Base-by-base conservation (phyloP, 2,113 vertebrate genomes). In the Acanthisitta chloris region DNA sequence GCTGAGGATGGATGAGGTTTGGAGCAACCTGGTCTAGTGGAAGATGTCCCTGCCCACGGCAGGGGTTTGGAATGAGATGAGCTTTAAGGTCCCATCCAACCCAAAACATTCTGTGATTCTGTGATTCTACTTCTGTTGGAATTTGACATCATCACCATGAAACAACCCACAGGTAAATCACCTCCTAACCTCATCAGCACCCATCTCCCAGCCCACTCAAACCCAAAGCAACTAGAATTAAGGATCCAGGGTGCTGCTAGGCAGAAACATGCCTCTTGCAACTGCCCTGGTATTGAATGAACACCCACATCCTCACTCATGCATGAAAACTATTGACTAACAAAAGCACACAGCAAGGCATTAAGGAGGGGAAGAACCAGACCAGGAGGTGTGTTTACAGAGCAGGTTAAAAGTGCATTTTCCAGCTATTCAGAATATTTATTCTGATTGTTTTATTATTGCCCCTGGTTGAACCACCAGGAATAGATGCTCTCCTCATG, bases 361-460 rank as follows among this genome's bases (percentile, higher is more conserved):
- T 49, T 88, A 79, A 76, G 77, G 72, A 72, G 19, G 43, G 9
- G 42, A 93, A 93, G 45, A 93, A 64, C 65, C 67, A 76, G 42
- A 25, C 21, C 52, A 88, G 88, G 49, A 92, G 85, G 38, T 82
- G 36, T 17, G 54, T 38, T 65, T 86, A 42, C 24, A 71, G 42
- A 65, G 36, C 52, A 90, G 70, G 90, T 85, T 88, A 65, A 82
- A 96, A 95, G 59, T 90, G 54, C 71, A 67, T 86, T 95, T 96
- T 92, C 82, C 67, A 82, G 62, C 90, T 55, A 81, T 93, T 92
- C 82, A 92, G 49, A 76, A 29, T 59, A 88, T 84, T 90, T 92
- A 45, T 86, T 91, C 52, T 55, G 64, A 42, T 83, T 92, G 78
- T 72, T 85, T 92, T 88, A 46, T 71, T 77, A 77, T 86, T 90